Percentiles rank a stretch among this genome's conserved stretches.
Evolutionary conservation across 1,140 invertebrate species (phyloP).

Genomic region (Cydia amplana): DNA sequence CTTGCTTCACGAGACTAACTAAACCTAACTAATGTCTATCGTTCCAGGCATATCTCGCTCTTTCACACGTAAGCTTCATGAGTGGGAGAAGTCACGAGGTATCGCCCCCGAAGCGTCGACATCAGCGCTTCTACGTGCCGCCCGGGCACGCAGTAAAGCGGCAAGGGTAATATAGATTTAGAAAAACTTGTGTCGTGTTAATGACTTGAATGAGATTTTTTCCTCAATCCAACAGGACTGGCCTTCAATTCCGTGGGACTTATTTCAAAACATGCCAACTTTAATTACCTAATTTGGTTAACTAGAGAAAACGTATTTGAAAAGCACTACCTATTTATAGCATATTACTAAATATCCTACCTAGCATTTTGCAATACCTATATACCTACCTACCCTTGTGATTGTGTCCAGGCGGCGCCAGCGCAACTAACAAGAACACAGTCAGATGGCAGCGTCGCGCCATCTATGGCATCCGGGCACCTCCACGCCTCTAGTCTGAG

Average conservation of each 20-base stretch:
- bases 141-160: constrained; percentile 69
- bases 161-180: not conserved
- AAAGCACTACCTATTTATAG: too few relatives aligned
- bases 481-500: constrained; percentile 86
- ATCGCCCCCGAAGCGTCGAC: constrained; percentile 90
- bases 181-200: too few relatives aligned
- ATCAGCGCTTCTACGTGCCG: constrained; percentile 84
- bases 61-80: constrained; percentile 92
- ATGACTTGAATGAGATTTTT: too few relatives aligned
- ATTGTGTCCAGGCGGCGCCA: constrained; percentile 53
- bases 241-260: too few relatives aligned
- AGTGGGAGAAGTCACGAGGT: constrained; percentile 93
- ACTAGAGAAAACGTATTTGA: too few relatives aligned
- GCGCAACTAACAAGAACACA: constrained; percentile 82
- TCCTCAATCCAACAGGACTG: too few relatives aligned
- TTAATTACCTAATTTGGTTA: too few relatives aligned
- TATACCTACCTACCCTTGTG: not conserved
- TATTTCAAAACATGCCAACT: too few relatives aligned
- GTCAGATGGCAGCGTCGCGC: constrained; percentile 85
- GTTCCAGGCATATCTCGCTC: constrained; percentile 87
- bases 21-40: not conserved
- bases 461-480: constrained; percentile 71
- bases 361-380: too few relatives aligned
- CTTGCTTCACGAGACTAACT: too few relatives aligned
- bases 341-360: too few relatives aligned